Evolutionary conservation across 2,888 invertebrate genomes (phyloP), one percentile per base, ranked within the genome.

Genomic region (Drosophila barbarae): DNA sequence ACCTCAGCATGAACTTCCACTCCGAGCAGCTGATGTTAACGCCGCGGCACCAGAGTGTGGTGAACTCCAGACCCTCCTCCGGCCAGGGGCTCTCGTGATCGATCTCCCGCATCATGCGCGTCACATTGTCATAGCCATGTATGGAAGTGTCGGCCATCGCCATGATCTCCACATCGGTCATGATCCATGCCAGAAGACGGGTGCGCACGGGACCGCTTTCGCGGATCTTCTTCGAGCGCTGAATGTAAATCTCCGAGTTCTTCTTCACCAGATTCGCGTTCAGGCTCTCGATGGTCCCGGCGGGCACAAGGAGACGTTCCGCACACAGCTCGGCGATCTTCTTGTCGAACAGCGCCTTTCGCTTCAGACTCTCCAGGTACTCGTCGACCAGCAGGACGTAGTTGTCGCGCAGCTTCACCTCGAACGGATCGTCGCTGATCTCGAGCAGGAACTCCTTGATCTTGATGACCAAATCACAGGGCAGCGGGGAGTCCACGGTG

Each of bases 401-500:
- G 88, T 98, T 99, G 81, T 98, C 98, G 0, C 98, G 93, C 8
- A 99, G 90, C 85, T 96, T 96, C 4, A 98, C 97, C 90, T 99
- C 99, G 87, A 99, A 99, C 0, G 98, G 98, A 92, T 99, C 99
- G 87, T 99, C 99, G 73, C 95, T 95, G 90, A 99, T 93, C 90
- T 98, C 98, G 77, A 99, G 93, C 2, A 95, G 88, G 84, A 97
- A 94, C 84, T 95, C 95, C 90, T 97, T 94, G 83, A 96, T 95
- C 91, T 95, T 95, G 46, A 99, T 95, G 55, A 95, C 92, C 76
- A 98, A 90, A 91, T 99, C 99, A 71, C 95, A 94, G 0, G 98
- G 97, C 55, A 98, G 88, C 0, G 94, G 93, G 26, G 93, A 93
- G 56, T 93, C 92, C 0, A 90, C 89, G 0, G 94, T 94, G 84